Percentiles rank a stretch among this genome's conserved stretches.
Conservation (phyloP, 2,113 vertebrate genomes). For the Zosterops borbonicus region DNA sequence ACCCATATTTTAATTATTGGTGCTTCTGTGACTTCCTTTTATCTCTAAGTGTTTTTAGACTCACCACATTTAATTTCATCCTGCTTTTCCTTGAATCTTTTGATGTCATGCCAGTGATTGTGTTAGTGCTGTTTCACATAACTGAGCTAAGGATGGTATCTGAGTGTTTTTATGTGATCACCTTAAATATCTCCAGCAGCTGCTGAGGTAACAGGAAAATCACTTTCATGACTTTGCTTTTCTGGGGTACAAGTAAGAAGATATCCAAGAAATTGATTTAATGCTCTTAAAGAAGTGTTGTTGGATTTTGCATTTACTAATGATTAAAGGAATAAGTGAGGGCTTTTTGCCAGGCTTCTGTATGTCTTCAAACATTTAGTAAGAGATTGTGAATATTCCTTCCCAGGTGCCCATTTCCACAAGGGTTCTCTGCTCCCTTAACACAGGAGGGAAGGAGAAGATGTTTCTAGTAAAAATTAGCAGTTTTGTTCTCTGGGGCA, state of each 20-base stretch:
- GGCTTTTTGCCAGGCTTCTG: neutral
- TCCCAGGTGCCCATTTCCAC: neutral
- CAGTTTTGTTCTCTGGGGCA: neutral
- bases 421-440: neutral
- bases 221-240: neutral
- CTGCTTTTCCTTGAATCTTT: neutral
- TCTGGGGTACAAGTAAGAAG: neutral
- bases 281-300: neutral
- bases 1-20: neutral
- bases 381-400: neutral
- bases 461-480: neutral
- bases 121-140: neutral
- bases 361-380: neutral
- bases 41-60: neutral
- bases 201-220: neutral
- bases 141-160: neutral
- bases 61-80: neutral
- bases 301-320: neutral
- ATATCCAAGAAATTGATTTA: neutral
- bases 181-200: neutral
- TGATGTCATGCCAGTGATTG: neutral
- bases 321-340: neutral
- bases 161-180: neutral
- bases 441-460: neutral
- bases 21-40: neutral